phyloP scores from a whole-genome alignment of 2,797 vertebrate species.

The Sebastes glaucus region DNA sequence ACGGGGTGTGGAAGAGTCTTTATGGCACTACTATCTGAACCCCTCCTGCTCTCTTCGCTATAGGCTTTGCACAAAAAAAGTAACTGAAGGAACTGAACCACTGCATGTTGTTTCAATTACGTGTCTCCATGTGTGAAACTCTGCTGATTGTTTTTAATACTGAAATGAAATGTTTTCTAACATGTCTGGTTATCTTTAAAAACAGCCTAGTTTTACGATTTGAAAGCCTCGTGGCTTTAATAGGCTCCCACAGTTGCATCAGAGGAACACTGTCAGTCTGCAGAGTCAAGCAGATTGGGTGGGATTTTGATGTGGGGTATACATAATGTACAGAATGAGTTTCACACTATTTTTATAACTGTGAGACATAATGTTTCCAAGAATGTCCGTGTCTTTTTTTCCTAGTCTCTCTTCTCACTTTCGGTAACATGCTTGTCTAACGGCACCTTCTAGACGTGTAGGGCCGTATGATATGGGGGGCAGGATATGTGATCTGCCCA shows the following conservation, averaged over 20 bases:
- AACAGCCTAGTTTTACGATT: conserved; percentile 43
- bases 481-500: conserved; percentile 70
- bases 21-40: background rate
- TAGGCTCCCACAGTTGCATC: conserved; percentile 32
- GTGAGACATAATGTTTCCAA: conserved; percentile 32
- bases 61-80: background rate
- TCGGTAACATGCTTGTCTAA: conserved; percentile 55
- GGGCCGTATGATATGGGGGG: conserved; percentile 50
- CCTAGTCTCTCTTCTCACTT: conserved; percentile 9
- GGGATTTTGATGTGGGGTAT: conserved; percentile 10
- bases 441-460: conserved; percentile 38
- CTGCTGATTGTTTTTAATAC: conserved; percentile 33
- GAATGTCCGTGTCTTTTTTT: conserved; percentile 12
- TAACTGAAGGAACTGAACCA: background rate
- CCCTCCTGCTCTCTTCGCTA: background rate
- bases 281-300: background rate
- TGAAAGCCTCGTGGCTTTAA: conserved; percentile 41
- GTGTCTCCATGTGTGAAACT: conserved; percentile 46
- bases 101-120: conserved; percentile 40
- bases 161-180: conserved; percentile 38
- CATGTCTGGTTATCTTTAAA: conserved; percentile 50
- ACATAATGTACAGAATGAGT: conserved; percentile 1
- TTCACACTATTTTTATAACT: conserved; percentile 32
- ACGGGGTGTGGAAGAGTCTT: background rate
- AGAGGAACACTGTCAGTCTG: conserved; percentile 24